A percentile compares a stretch with the other conserved stretches of the same genome.
phyloP scores from a whole-genome alignment of 2,113 vertebrate species.

The Tragelaphus buxtoni region DNA sequence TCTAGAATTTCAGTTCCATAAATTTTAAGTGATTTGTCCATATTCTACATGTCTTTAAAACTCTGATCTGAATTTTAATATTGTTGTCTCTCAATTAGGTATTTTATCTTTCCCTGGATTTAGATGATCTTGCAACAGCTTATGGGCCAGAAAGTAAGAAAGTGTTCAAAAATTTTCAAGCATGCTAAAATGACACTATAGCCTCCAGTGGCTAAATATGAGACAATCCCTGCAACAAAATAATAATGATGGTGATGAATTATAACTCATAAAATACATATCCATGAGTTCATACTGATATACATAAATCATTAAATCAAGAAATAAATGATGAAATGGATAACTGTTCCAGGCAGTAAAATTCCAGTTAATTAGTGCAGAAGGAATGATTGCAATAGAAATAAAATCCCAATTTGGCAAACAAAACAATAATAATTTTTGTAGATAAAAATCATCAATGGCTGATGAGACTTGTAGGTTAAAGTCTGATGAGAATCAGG shows the following conservation, averaged over 20 bases:
- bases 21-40: neutral
- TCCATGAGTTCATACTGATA: neutral
- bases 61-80: neutral
- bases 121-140: neutral
- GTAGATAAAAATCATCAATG: constrained; percentile 21
- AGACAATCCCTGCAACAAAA: neutral
- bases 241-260: neutral
- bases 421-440: neutral
- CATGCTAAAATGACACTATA: neutral
- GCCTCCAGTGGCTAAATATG: neutral
- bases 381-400: neutral
- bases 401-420: neutral
- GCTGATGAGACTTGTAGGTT: constrained; percentile 21
- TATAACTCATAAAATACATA: neutral
- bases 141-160: neutral
- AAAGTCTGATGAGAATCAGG: constrained; percentile 28
- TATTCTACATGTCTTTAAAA: neutral
- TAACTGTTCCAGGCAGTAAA: neutral
- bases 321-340: neutral
- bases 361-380: neutral
- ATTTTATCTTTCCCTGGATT: neutral
- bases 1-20: neutral
- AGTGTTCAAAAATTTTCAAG: neutral
- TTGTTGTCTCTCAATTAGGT: neutral
- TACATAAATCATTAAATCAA: neutral